Conservation (phyloP, 2,797 vertebrate genomes). For the Sciaenops ocellatus region DNA sequence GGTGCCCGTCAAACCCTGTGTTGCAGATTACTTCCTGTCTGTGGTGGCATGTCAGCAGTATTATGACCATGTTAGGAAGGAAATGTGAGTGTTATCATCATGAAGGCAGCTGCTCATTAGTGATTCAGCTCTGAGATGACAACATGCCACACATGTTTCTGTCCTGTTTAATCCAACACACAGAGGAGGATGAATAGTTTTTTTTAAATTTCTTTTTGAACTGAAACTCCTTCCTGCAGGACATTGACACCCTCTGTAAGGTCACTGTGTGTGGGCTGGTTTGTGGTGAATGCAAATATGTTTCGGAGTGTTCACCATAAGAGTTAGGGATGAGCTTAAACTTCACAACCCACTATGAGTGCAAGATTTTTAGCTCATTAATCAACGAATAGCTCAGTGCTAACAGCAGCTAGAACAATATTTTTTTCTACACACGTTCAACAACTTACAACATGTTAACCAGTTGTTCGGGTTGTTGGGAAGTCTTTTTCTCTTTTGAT, state of each 20-base stretch:
- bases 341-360: no score
- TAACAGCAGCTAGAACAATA: not conserved
- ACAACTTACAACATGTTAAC: not conserved
- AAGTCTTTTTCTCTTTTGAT: not conserved
- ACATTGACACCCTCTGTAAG: no score
- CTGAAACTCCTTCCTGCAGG: no score
- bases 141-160: slow-evolving; percentile 2
- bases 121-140: not conserved
- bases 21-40: slow-evolving; percentile 31
- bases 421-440: not conserved
- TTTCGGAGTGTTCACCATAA: not conserved
- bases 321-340: no score
- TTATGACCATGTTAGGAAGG: slow-evolving; percentile 23
- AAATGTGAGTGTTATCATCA: slow-evolving; percentile 7
- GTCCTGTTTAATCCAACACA: not conserved
- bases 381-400: not conserved
- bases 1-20: not conserved
- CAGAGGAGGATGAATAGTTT: no score
- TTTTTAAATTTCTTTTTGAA: no score
- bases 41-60: not conserved
- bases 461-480: no score
- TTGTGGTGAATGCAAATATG: not conserved
- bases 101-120: slow-evolving; percentile 24
- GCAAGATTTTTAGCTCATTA: no score
- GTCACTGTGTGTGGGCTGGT: not conserved